Percentiles rank a stretch among this genome's conserved stretches.
These are phyloP conservation scores for Anodontia alba DNA, from an alignment of 2,888 invertebrate genomes.

Conservation along the genomic window DNA sequence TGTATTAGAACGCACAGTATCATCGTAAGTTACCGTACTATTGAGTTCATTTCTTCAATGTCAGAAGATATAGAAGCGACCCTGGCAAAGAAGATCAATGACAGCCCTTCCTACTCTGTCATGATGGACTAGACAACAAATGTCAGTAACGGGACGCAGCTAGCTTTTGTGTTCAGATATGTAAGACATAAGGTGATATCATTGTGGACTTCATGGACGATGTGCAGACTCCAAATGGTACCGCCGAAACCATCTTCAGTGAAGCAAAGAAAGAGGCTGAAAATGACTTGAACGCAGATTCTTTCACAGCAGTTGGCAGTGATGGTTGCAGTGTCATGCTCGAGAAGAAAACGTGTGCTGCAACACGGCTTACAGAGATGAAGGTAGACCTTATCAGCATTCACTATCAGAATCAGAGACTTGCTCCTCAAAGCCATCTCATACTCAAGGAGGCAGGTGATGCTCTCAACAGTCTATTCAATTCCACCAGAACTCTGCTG, in stretches of 20 bases:
- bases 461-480: no score
- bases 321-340: conserved; percentile 38
- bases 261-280: conserved; percentile 28
- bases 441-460: no score
- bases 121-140: not conserved
- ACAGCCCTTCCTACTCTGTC: not conserved
- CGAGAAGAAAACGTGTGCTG: conserved; percentile 29
- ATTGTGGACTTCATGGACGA: conserved; percentile 28
- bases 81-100: not conserved
- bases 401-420: conserved; percentile 36
- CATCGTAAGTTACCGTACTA: no score
- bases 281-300: conserved; percentile 8
- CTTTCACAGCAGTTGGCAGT: conserved; percentile 25
- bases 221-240: conserved; percentile 32
- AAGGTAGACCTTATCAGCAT: conserved; percentile 30
- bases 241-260: not conserved
- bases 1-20: no score
- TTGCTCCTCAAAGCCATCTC: no score
- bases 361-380: conserved; percentile 28
- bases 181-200: not conserved
- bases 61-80: not conserved
- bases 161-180: conserved; percentile 37
- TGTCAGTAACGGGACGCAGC: conserved; percentile 28
- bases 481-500: no score
- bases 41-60: not conserved